phyloP scores from a whole-genome alignment of 2,888 invertebrate species.

The Dasypolia templi region DNA sequence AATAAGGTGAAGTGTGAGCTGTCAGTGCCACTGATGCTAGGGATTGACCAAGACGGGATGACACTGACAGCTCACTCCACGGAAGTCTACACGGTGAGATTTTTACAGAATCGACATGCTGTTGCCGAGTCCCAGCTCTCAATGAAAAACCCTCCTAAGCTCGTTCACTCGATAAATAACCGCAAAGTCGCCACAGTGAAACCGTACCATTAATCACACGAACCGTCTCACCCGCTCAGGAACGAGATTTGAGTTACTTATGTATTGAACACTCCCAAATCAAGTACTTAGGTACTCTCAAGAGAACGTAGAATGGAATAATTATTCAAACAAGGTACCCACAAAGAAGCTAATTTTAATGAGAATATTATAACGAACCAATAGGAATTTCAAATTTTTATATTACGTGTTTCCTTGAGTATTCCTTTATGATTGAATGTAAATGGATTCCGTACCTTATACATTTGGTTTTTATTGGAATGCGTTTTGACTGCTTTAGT shows the following conservation, averaged over 20 bases:
- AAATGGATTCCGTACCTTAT: slow-evolving; percentile 43
- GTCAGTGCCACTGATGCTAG: no score
- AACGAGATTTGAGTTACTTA: slow-evolving; percentile 58
- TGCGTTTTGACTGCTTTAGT: slow-evolving; percentile 25
- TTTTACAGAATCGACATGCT: no score
- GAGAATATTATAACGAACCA: slow-evolving; percentile 65
- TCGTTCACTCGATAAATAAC: slow-evolving; percentile 34
- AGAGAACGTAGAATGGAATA: slow-evolving; percentile 52
- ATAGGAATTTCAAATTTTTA: slow-evolving; percentile 71
- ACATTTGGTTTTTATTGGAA: slow-evolving; percentile 40
- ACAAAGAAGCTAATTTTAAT: slow-evolving; percentile 71
- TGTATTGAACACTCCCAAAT: slow-evolving; percentile 66
- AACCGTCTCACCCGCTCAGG: slow-evolving; percentile 25
- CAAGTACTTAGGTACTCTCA: slow-evolving; percentile 54
- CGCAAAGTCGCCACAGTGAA: slow-evolving; percentile 24
- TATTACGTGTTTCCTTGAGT: slow-evolving; percentile 50
- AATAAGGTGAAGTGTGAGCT: no score
- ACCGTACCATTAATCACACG: slow-evolving; percentile 48
- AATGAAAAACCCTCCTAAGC: slow-evolving; percentile 7
- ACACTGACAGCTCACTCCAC: no score
- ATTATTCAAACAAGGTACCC: slow-evolving; percentile 65
- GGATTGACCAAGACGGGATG: no score
- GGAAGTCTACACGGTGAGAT: no score
- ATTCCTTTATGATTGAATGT: slow-evolving; percentile 61
- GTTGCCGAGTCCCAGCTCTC: no score